Evolutionary conservation across 1,140 invertebrate genomes (phyloP).

Genomic region (Drosophila watanabei): DNA sequence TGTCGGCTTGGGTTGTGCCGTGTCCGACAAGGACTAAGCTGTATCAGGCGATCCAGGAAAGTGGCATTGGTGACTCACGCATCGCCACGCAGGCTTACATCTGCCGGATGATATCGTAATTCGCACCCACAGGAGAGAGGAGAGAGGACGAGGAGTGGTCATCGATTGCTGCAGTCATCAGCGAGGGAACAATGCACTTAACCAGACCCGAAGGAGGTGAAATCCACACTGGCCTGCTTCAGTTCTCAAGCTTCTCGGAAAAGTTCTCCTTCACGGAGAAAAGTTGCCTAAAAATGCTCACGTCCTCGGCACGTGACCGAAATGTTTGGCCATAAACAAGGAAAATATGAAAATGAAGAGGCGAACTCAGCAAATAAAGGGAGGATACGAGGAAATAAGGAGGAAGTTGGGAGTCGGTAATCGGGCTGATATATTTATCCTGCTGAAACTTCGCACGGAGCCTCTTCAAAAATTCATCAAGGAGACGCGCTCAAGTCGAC

Average conservation of each 20-base stretch:
- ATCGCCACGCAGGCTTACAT: slow-evolving; percentile 36
- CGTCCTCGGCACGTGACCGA: slow-evolving; percentile 68
- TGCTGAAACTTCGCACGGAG: slow-evolving; percentile 46
- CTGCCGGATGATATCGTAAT: slow-evolving; percentile 23
- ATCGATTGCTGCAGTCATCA: slow-evolving; percentile 53
- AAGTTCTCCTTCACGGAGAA: slow-evolving; percentile 26
- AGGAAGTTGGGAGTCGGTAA: slow-evolving; percentile 56
- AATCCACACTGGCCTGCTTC: background rate
- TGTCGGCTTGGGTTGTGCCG: slow-evolving; percentile 6
- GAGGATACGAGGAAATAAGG: slow-evolving; percentile 13
- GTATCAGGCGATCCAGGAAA: slow-evolving; percentile 11
- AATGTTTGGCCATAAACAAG: slow-evolving; percentile 76
- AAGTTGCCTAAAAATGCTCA: slow-evolving; percentile 74
- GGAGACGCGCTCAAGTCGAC: slow-evolving; percentile 43
- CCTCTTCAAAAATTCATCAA: slow-evolving; percentile 78
- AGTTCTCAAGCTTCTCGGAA: no score
- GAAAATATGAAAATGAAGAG: slow-evolving; percentile 77
- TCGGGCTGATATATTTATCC: slow-evolving; percentile 67
- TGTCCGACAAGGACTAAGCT: slow-evolving; percentile 40
- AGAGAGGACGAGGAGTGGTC: slow-evolving; percentile 12
- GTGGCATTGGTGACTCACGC: slow-evolving; percentile 22
- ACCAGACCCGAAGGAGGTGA: slow-evolving; percentile 5
- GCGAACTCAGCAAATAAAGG: slow-evolving; percentile 24
- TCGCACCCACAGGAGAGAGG: slow-evolving; percentile 3
- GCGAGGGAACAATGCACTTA: slow-evolving; percentile 49